Evolutionary conservation across 2,113 vertebrate species (phyloP).

Genomic region (Ranitomeya variabilis): DNA sequence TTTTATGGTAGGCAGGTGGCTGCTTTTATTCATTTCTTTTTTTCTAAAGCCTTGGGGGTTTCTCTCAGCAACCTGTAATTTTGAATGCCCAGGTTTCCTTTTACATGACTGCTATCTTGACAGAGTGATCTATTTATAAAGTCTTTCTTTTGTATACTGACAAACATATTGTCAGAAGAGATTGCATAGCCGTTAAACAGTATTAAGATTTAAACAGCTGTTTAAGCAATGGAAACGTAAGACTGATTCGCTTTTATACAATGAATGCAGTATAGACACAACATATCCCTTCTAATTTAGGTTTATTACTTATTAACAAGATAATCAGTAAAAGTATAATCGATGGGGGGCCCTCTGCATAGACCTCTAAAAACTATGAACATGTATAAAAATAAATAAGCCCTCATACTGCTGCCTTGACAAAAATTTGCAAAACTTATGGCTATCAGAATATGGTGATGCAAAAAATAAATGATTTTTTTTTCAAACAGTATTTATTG

Average conservation of each 20-base stretch:
- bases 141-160: conserved; percentile 22
- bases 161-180: background rate
- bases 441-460: too few species aligned
- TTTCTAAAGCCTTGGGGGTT: conserved; percentile 10
- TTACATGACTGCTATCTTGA: conserved; percentile 26
- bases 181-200: conserved; percentile 1
- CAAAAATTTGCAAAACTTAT: too few species aligned
- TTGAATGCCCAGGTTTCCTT: background rate
- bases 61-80: conserved; percentile 1
- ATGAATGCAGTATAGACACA: background rate
- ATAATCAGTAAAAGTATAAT: too few species aligned
- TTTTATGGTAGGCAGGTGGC: background rate
- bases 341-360: too few species aligned
- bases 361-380: too few species aligned
- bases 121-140: background rate
- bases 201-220: conserved; percentile 17
- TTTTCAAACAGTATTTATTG: too few species aligned
- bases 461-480: too few species aligned
- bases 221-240: background rate
- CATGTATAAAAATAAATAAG: too few species aligned
- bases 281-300: background rate
- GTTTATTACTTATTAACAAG: too few species aligned
- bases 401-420: too few species aligned
- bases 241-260: background rate
- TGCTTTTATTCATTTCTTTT: background rate